These are phyloP conservation scores for Penaeus monodon DNA, from an alignment of 2,888 invertebrate genomes.

Conservation along the genomic window DNA sequence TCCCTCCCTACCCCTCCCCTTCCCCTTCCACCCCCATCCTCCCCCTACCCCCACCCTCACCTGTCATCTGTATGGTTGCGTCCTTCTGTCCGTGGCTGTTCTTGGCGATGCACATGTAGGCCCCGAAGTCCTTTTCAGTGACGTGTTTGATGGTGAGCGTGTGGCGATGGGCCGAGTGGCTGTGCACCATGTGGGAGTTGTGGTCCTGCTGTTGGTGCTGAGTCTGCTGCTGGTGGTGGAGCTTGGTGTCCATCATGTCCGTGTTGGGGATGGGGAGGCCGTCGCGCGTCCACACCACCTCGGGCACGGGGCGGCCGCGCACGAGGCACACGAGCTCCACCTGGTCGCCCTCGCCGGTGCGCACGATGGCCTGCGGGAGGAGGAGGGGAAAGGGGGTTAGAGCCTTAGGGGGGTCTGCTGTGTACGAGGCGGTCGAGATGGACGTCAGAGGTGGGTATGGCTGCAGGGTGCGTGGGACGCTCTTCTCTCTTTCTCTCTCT, in stretches of 20 bases:
- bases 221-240: slow-evolving; percentile 20
- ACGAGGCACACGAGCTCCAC: slow-evolving; percentile 63
- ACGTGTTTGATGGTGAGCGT: slow-evolving; percentile 56
- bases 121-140: slow-evolving; percentile 75
- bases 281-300: slow-evolving; percentile 56
- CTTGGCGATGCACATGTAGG: slow-evolving; percentile 80
- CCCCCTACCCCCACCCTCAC: slow-evolving; percentile 68
- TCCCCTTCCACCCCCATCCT: neutral
- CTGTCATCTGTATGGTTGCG: slow-evolving; percentile 78
- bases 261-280: slow-evolving; percentile 33
- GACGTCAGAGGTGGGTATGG: too few relatives aligned
- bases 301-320: slow-evolving; percentile 53
- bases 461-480: too few relatives aligned
- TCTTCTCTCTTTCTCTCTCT: too few relatives aligned
- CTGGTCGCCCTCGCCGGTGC: slow-evolving; percentile 61
- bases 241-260: slow-evolving; percentile 41
- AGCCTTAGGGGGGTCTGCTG: too few relatives aligned
- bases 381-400: too few relatives aligned
- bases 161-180: slow-evolving; percentile 68
- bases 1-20: too few relatives aligned
- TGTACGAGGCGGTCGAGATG: too few relatives aligned
- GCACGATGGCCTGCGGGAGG: slow-evolving; percentile 42
- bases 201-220: slow-evolving; percentile 5
- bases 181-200: slow-evolving; percentile 7
- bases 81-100: slow-evolving; percentile 78